Conservation (phyloP, 2,113 vertebrate genomes). For the Corythornis cristatus region DNA sequence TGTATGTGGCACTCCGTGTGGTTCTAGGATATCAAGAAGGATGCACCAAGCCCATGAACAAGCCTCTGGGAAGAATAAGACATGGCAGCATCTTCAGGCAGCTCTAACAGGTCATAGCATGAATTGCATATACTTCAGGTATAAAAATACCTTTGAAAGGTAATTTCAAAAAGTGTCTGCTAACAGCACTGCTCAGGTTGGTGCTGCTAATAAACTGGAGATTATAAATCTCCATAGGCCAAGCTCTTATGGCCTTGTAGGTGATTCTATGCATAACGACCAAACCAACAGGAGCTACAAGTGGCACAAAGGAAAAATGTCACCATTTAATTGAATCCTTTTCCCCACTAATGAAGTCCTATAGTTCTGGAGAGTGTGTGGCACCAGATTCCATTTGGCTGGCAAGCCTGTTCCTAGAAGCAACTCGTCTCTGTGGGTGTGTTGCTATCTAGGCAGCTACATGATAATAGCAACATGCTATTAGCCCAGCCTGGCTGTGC, state of each 20-base stretch:
- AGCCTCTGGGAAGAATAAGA: not conserved
- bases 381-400: not conserved
- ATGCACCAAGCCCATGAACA: not conserved
- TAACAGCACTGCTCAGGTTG: not conserved
- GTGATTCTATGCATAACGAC: not conserved
- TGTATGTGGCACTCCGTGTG: accelerated
- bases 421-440: accelerated
- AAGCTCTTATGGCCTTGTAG: not conserved
- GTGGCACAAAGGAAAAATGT: accelerated
- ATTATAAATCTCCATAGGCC: not conserved
- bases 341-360: not conserved
- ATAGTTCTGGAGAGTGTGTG: not conserved
- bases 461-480: not conserved
- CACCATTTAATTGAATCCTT: not conserved
- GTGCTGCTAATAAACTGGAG: not conserved
- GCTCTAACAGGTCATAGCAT: not conserved
- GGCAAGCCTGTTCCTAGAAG: not conserved
- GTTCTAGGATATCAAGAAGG: not conserved
- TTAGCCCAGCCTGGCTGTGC: not conserved
- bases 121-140: not conserved
- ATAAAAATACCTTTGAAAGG: not conserved
- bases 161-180: not conserved
- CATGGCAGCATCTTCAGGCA: not conserved
- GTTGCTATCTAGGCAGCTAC: not conserved
- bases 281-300: not conserved